Conservation (phyloP, 64 coral and sea anemone species). For the Acropora yongei region DNA sequence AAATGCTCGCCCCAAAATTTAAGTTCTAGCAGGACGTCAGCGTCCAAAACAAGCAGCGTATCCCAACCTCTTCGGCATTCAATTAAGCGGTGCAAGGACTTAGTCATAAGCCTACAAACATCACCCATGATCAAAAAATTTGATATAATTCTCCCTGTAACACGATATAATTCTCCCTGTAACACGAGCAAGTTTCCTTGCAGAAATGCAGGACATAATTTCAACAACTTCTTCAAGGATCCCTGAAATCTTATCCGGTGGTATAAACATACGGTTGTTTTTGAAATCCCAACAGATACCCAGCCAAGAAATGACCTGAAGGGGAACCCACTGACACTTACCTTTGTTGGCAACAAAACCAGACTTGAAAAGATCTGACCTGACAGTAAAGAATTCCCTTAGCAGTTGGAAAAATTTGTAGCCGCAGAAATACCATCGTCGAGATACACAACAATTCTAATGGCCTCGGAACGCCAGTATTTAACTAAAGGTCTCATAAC, state of each 20-base stretch:
- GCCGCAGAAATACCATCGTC: constrained; percentile 36
- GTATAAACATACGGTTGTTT: neutral
- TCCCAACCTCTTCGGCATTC: constrained; percentile 20
- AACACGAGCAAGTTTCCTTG: constrained; percentile 27
- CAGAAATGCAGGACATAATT: neutral
- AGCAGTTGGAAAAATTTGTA: neutral
- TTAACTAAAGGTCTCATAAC: constrained; percentile 57
- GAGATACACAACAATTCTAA: constrained; percentile 35
- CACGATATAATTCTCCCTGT: constrained; percentile 13
- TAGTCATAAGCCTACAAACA: constrained; percentile 33
- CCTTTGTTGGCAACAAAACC: constrained; percentile 55
- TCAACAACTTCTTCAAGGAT: neutral
- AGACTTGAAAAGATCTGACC: constrained; percentile 46
- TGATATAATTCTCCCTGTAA: too few species aligned
- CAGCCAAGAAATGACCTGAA: neutral
- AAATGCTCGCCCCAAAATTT: constrained; percentile 37
- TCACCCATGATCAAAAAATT: constrained; percentile 34
- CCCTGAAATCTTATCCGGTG: constrained; percentile 21
- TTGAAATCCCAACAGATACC: constrained; percentile 28
- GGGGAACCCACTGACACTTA: constrained; percentile 18
- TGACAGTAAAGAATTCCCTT: constrained; percentile 15
- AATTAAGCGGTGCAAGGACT: constrained; percentile 23
- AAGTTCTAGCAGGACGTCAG: constrained; percentile 25
- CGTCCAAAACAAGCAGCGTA: constrained; percentile 9
- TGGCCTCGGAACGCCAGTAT: constrained; percentile 26